Percentiles rank a stretch among this genome's conserved stretches.
Conservation (phyloP, 2,888 invertebrate genomes). For the Mayetiola destructor region DNA sequence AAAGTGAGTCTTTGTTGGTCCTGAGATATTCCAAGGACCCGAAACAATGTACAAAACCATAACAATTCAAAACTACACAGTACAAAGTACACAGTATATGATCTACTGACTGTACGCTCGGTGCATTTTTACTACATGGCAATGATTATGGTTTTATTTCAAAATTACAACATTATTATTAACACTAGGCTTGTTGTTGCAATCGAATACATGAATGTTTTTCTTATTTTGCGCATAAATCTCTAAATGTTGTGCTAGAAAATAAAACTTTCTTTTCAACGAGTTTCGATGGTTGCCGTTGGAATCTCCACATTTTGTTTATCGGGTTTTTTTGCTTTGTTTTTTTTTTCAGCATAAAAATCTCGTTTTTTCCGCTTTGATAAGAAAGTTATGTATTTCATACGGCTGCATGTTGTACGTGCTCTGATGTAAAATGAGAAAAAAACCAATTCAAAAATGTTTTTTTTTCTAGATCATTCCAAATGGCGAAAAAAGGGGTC, state of each 20-base stretch:
- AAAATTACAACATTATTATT: too few species aligned
- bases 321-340: not conserved
- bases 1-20: too few species aligned
- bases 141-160: too few species aligned
- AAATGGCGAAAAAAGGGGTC: too few species aligned
- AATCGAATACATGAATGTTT: slow-evolving; percentile 5
- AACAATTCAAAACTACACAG: too few species aligned
- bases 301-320: not conserved
- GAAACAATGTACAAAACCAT: too few species aligned
- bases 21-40: too few species aligned
- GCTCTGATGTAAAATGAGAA: slow-evolving; percentile 3
- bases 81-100: too few species aligned
- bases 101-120: too few species aligned
- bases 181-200: slow-evolving; percentile 8
- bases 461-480: not conserved
- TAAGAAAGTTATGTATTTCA: slow-evolving; percentile 8
- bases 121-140: too few species aligned
- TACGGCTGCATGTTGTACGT: slow-evolving; percentile 2
- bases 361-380: not conserved
- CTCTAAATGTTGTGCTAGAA: not conserved
- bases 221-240: slow-evolving; percentile 3
- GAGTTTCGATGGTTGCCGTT: not conserved
- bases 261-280: slow-evolving; percentile 9
- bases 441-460: not conserved
- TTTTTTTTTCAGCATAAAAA: not conserved